These are phyloP conservation scores for Larimichthys crocea DNA, from an alignment of 2,113 vertebrate genomes.

Conservation along the genomic window DNA sequence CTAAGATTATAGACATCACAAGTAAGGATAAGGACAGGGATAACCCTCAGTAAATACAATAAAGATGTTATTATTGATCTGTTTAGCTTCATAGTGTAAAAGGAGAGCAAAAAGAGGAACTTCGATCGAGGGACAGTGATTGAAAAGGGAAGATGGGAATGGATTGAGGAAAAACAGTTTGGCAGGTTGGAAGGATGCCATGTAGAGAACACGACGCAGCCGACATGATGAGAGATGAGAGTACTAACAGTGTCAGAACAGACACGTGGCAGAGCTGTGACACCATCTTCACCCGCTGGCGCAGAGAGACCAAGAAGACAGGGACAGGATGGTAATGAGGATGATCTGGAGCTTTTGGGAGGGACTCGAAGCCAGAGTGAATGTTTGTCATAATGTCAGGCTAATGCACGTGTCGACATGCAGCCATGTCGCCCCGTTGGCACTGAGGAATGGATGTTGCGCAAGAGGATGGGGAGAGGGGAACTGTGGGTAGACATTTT, in stretches of 20 bases:
- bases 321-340: conserved; percentile 48
- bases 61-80: conserved; percentile 7
- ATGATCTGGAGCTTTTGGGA: conserved; percentile 47
- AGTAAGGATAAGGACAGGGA: background rate
- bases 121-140: background rate
- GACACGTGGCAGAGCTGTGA: conserved; percentile 27
- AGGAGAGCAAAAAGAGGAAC: background rate
- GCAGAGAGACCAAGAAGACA: background rate
- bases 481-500: conserved; percentile 35
- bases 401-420: conserved; percentile 58
- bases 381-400: conserved; percentile 59
- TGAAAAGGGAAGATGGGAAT: conserved; percentile 9
- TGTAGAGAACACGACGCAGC: background rate
- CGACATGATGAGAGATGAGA: conserved; percentile 18
- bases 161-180: conserved; percentile 12
- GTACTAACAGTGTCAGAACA: conserved; percentile 31
- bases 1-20: conserved; percentile 29
- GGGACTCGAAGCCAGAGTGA: conserved; percentile 25
- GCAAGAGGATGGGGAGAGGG: background rate
- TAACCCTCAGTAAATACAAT: conserved; percentile 12
- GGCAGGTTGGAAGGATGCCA: conserved; percentile 1
- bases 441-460: conserved; percentile 3
- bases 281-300: conserved; percentile 38
- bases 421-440: conserved; percentile 5
- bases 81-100: background rate